Evolutionary conservation across 2,888 invertebrate genomes (phyloP), one percentile per base, ranked within the genome.

Genomic region (Eupithecia subfuscata): DNA sequence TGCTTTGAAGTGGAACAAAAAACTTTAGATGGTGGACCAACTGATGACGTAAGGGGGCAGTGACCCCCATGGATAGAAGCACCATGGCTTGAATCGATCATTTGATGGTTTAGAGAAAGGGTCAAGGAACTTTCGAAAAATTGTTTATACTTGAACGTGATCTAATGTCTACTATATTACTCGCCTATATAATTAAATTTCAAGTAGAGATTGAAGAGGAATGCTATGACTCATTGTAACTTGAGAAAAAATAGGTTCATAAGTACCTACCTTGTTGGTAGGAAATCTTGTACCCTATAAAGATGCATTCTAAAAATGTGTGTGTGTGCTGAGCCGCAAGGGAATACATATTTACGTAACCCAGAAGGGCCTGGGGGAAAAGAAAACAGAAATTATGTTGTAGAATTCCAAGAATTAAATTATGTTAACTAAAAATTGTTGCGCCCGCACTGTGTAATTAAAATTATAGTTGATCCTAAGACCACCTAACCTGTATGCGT

Each of bases 11-110:
- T 83, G 83, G 84, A 87, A 86, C 87, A 90, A 90, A 90, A 89
- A 88, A 86, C 84, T 82, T 84, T 86, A 86, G 84, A 82, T 83
- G 86, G 84, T 84, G 34, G 65, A 34, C 18, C 81, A 86, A 86
- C 88, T 89, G 90, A 90, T 93, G 92, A 92, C 92, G 93, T 89
- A 90, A 92, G 82, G 83, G 92, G 87, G 79, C 90, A 82, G 80
- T 87, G 90, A 91, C 86, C 91, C 81, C 87, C 89, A 89, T 88
- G 87, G 84, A 82, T 82, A 85, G 86, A 84, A 83, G 83, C 83
- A 82, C 86, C 88, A 90, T 89, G 88, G 83, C 82, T 87, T 82
- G 88, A 88, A 90, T 89, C 83, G 84, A 83, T 86, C 87, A 89
- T 83, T 79, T 76, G 72, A 84, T 84, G 83, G 78, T 77, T 82